These are phyloP conservation scores for Ctenodactylus gundi DNA, from an alignment of 2,113 vertebrate genomes.

Conservation along the genomic window DNA sequence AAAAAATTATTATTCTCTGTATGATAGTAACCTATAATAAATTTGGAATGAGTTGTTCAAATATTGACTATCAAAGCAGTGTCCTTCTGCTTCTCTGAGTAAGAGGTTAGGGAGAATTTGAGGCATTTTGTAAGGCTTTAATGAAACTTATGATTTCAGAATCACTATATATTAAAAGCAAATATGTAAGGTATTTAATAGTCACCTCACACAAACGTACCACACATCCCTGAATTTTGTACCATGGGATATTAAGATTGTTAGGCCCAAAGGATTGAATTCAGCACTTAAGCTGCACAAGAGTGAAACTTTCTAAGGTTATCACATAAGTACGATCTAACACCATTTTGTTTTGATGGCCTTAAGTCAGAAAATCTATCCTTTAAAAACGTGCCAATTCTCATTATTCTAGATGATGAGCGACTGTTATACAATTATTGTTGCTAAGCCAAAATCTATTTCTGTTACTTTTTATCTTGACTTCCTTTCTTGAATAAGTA, in stretches of 20 bases:
- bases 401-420: not conserved
- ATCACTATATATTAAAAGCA: conserved; percentile 61
- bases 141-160: conserved; percentile 77
- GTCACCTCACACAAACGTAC: not conserved
- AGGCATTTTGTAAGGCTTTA: conserved; percentile 81
- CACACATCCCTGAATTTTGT: conserved; percentile 63
- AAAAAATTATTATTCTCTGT: conserved; percentile 86
- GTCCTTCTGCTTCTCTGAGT: conserved; percentile 75
- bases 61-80: conserved; percentile 82
- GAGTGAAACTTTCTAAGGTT: conserved; percentile 64
- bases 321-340: conserved; percentile 61
- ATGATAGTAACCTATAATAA: conserved; percentile 85
- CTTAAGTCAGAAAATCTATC: conserved; percentile 30
- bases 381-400: not conserved
- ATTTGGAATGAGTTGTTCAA: conserved; percentile 85
- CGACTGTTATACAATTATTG: not conserved
- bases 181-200: conserved; percentile 72
- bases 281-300: conserved; percentile 66
- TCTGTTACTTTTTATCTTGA: conserved; percentile 5
- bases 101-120: conserved; percentile 65
- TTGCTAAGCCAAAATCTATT: not conserved
- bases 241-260: conserved; percentile 57
- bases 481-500: not conserved
- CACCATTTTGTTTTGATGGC: conserved; percentile 63
- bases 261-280: conserved; percentile 64